Base-by-base conservation (phyloP, 2,888 invertebrate species). In the Lepidochitona cinerea region DNA sequence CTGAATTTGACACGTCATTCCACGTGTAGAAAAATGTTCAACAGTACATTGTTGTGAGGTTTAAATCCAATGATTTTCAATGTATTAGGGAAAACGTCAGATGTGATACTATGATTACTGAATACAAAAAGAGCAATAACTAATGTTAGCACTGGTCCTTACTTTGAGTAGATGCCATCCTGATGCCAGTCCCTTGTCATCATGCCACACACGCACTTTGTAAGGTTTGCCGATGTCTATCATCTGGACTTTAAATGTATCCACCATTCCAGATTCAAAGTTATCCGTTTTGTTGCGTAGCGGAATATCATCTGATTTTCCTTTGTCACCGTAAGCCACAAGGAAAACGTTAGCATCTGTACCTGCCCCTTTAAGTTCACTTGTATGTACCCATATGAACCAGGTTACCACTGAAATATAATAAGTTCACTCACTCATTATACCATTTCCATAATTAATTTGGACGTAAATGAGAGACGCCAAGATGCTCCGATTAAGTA, bases 141-240 rank as follows among this genome's bases (percentile, higher is more conserved):
- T 49, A 7, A 49, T n/a, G 3, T 49, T 49, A 49, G 2, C 18
- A 2, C 18, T 2, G 23, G 26, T 29, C 54, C 75, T 54, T 67
- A 90, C 89, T 86, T 86, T 87, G 53, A 90, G 84, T 4, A 91
- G 80, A 83, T 90, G 90, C 91, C 91, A 91, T n/a, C 89, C 90
- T 7, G 91, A 80, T 53, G 84, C 84, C 2, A 79, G 35, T 0
- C 89, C 88, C 49, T 75, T 79, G 73, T 89, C 88, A 77, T 91
- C 90, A 78, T 91, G 91, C 78, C 88, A 86, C 14, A 91, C 84
- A 23, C 91, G 81, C 6, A 91, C 71, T 76, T 91, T 91, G 81
- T 87, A 90, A 6, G 89, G 90, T 32, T 76, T 83, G 4, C 90
- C 90, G 33, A 91, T 80, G 23, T 89, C 89, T 12, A 68, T 75